A percentile compares a stretch with the other conserved stretches of the same genome.
Conservation (phyloP, 1,140 invertebrate species). For the Penaeus japonicus region DNA sequence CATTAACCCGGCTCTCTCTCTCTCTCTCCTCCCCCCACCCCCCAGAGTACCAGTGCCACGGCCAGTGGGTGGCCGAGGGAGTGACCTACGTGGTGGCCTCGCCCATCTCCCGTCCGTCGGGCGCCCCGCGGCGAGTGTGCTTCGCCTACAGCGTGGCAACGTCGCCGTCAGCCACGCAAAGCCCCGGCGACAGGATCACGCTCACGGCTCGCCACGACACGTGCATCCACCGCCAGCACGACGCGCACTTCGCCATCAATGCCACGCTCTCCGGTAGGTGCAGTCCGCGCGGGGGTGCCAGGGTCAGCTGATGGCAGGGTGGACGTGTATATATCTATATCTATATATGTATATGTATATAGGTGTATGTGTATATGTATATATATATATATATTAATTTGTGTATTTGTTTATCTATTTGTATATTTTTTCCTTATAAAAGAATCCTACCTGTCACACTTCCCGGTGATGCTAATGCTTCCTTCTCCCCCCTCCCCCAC, state of each 20-base stretch:
- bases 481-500: neutral
- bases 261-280: conserved; percentile 31
- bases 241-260: conserved; percentile 40
- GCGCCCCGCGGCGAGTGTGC: conserved; percentile 70
- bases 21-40: conserved; percentile 59
- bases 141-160: conserved; percentile 63
- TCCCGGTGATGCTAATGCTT: neutral
- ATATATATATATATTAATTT: neutral
- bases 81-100: conserved; percentile 75
- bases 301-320: neutral
- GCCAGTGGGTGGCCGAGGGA: conserved; percentile 74
- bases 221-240: conserved; percentile 29
- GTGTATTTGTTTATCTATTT: neutral
- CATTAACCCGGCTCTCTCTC: no score
- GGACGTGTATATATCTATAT: neutral
- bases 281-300: neutral
- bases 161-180: neutral
- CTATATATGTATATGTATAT: neutral
- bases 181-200: conserved; percentile 17
- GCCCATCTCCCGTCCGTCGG: conserved; percentile 69
- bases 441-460: neutral
- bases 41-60: conserved; percentile 74
- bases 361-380: neutral
- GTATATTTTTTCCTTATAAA: no score
- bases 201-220: conserved; percentile 46